Base-by-base conservation (phyloP, 2,888 invertebrate species). In the Torymus tubicola region DNA sequence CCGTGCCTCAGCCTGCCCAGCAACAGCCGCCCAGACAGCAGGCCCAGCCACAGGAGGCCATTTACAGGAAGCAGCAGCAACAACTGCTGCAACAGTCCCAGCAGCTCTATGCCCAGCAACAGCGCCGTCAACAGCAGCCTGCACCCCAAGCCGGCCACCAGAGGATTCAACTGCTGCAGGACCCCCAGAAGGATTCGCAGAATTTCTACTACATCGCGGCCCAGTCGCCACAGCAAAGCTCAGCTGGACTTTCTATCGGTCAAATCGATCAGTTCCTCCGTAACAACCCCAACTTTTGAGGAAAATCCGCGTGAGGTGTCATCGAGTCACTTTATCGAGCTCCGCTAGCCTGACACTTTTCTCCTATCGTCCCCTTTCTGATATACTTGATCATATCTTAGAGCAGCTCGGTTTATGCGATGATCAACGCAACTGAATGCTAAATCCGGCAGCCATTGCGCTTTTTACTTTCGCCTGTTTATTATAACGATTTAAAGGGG, bases 251-350 rank as follows among this genome's bases (percentile, higher is more conserved):
- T 79, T 93, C 94, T 63, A 92, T 93, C 58, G 95, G 96, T 8
- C 96, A 96, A 89, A 95, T 96, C 86, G 96, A 96, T 89, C 95
- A 95, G 78, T 96, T 96, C 91, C 93, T 96, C 82, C 93, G 96
- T 90, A 95, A 95, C 78, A 61, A 65, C 12, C 72, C 50, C 31
- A 53, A 42, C 63, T 78, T 73, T 42, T 82, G 72, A 81, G 76
- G 5, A 18, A 13, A 14, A 50, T 52, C 31, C 12, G 5, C 13
- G 2, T 50, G 24, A 42, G 71, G 18, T 57, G 31, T 68, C 60
- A 60, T 69, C 79, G 75, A 76, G 75, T 81, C 69, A 77, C 69
- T 72, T 55, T 52, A 50, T 18, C 64, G 53, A 60, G 31, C 61
- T 53, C 58, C 16, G 14, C 65, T 68, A 24, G 24, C 14, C 52